Evolutionary conservation across 2,797 vertebrate species (phyloP).

Genomic region (Mycteria americana): DNA sequence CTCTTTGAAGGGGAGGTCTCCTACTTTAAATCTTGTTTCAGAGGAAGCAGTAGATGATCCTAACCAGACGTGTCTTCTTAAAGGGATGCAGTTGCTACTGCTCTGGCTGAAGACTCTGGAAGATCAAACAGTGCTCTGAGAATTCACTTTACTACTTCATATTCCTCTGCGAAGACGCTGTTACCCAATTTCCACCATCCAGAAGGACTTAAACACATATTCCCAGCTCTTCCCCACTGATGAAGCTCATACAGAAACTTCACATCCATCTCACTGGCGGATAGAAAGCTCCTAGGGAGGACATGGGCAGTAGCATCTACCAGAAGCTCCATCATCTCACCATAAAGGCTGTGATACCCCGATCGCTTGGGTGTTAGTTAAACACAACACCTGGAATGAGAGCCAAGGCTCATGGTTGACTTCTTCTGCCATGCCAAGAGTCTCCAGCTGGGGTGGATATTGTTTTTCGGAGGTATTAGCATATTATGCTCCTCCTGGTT

Average conservation of each 20-base stretch:
- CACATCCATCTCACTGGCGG: background rate
- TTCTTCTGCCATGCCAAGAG: background rate
- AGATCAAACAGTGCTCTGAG: background rate
- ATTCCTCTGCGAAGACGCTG: accelerated
- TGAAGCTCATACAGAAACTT: background rate
- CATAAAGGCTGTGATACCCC: background rate
- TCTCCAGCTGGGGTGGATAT: background rate
- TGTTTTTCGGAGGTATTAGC: background rate
- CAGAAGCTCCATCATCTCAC: background rate
- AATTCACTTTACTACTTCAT: background rate
- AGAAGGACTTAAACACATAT: background rate
- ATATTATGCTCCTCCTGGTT: background rate
- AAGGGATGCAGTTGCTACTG: constrained; percentile 28
- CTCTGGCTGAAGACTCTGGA: background rate
- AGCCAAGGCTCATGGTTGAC: background rate
- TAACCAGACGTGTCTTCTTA: background rate
- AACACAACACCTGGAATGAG: background rate
- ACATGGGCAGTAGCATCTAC: background rate
- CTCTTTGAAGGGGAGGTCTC: constrained; percentile 6
- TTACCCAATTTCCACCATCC: background rate
- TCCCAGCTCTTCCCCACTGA: background rate
- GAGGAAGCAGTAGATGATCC: background rate
- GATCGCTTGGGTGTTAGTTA: accelerated
- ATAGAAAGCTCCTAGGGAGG: background rate
- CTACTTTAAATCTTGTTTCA: constrained; percentile 1